Base-by-base conservation (phyloP, 1,140 invertebrate species). In the Zaprionus africanus region DNA sequence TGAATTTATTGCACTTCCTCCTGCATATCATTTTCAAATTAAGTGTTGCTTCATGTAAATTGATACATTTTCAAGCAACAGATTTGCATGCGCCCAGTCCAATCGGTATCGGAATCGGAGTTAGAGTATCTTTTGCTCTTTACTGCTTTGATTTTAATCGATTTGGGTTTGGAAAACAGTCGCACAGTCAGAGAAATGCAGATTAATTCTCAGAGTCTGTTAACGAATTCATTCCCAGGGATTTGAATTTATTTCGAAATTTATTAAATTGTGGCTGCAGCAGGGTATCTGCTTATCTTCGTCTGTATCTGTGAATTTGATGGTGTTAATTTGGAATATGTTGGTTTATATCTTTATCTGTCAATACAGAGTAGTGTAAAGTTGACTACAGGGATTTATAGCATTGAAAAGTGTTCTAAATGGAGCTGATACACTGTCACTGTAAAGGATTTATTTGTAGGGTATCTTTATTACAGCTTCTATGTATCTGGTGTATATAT, bases 1-100 rank as follows among this genome's bases (percentile, higher is more conserved):
- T 73, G 72, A 87, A 86, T 86, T 85, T 86, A 86, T 86, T 79
- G 83, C 83, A 86, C 73, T 86, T 86, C 82, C 82, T 87, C 62
- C 79, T 86, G 79, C 82, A 82, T 74, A 87, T 86, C 79, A 77
- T 82, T 86, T 83, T 87, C 83, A 87, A 82, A 86, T 86, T 87
- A 87, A 86, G 76, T 80, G 82, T 85, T 77, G 68, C 81, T 68
- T 69, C 74, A 75, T 79, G 76, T 71, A 86, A 87, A 82, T 86
- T 82, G 68, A 87, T 86, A 82, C 79, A 79, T 86, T 81, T 82
- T 57, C 60, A 49, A 63, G 36, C 13, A 12, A 31, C 22, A 51
- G 22, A 49, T 49, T 62, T 58, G n/a, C 28, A 56, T 13, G 13
- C 11, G 17, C 38, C 38, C 17, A 49, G 22, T 49, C 4, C 4